phyloP scores from a whole-genome alignment of 2,797 vertebrate species.

The Danio choprae region DNA sequence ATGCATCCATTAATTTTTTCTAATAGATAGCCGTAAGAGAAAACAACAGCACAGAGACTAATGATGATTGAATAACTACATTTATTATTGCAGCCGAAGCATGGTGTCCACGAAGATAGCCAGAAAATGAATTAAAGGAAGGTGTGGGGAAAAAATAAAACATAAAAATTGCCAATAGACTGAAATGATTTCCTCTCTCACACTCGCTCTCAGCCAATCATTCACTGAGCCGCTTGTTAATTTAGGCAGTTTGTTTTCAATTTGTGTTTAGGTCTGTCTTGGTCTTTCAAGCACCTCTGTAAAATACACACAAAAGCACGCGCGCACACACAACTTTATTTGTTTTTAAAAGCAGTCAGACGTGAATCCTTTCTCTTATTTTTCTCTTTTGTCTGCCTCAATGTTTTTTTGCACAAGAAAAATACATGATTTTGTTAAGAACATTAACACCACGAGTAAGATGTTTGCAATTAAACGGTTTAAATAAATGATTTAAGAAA shows the following conservation, averaged over 20 bases:
- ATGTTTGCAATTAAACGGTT: constrained; percentile 49
- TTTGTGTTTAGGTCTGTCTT: background rate
- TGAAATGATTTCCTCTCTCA: background rate
- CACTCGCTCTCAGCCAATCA: background rate
- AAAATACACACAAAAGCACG: background rate
- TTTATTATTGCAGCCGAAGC: background rate
- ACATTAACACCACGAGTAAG: constrained; percentile 52
- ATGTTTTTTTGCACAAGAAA: constrained; percentile 22
- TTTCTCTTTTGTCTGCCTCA: constrained; percentile 20
- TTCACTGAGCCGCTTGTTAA: background rate
- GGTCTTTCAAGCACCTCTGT: background rate
- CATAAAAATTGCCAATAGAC: background rate
- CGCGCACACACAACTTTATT: background rate
- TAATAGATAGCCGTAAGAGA: background rate
- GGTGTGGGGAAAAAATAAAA: background rate
- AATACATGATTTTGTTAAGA: constrained; percentile 26
- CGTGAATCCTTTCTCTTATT: background rate
- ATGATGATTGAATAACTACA: constrained; percentile 16
- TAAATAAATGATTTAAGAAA: constrained; percentile 19
- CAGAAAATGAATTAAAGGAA: background rate
- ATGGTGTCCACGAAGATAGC: constrained; percentile 5
- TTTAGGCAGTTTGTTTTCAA: constrained; percentile 5
- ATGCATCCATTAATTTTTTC: background rate
- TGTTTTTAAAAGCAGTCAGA: constrained; percentile 9
- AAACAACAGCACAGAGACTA: constrained; percentile 12